phyloP scores from a whole-genome alignment of 2,113 vertebrate genomes.

The Galeopterus variegatus region DNA sequence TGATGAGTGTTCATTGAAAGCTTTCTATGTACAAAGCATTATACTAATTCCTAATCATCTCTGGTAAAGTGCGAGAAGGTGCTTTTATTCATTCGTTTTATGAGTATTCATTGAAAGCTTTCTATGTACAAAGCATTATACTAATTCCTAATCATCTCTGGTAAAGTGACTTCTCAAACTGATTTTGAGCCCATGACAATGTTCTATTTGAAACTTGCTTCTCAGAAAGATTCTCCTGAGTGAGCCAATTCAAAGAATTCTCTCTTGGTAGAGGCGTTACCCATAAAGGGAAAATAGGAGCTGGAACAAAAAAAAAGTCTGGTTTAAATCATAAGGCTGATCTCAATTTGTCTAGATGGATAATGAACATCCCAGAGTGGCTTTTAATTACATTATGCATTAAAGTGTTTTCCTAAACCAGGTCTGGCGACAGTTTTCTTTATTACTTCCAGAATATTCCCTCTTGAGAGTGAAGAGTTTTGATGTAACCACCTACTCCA shows the following conservation, averaged over 20 bases:
- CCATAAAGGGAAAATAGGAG: neutral
- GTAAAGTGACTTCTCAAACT: constrained; percentile 14
- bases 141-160: neutral
- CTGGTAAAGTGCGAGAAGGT: neutral
- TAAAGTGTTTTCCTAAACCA: neutral
- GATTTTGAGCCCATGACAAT: neutral
- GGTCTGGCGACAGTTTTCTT: neutral
- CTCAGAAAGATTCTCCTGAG: neutral
- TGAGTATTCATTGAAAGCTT: constrained; percentile 9
- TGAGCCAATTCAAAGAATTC: neutral
- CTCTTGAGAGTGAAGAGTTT: neutral
- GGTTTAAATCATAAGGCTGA: neutral
- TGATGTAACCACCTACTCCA: neutral
- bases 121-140: neutral
- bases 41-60: neutral
- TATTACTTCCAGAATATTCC: neutral
- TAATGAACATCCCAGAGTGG: neutral
- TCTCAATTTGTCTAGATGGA: neutral
- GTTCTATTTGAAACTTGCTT: neutral
- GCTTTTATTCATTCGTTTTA: constrained; percentile 33
- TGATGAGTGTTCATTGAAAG: constrained; percentile 33
- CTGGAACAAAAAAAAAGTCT: neutral
- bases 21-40: neutral
- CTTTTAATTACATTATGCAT: neutral
- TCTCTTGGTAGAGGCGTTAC: neutral